Evolutionary conservation across 2,113 vertebrate genomes (phyloP), one percentile per base, ranked within the genome.

Genomic region (Castor canadensis): DNA sequence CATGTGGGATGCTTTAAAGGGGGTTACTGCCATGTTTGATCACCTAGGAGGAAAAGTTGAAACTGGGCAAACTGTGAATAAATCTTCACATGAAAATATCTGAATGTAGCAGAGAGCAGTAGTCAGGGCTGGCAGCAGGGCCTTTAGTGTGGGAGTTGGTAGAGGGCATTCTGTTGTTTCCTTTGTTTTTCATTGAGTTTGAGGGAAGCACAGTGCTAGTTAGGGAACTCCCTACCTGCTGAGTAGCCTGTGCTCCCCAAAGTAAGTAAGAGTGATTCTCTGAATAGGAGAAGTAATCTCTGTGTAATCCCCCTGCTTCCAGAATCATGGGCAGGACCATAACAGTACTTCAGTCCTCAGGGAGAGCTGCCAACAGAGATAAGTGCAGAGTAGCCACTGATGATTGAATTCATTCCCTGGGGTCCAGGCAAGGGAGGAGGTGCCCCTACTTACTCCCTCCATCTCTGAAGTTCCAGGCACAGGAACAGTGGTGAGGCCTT

Each of bases 371-470:
- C 8, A 30, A 19, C 0, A 12, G 40, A 19, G n/a, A 30, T 58
- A 49, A n/a, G 24, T 0, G 30, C 13, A 26, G 3, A 12, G 32
- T 16, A n/a, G 9, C 3, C n/a, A n/a, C n/a, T n/a, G 1, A 38
- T n/a, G 52, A 30, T 24, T 5, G 40, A 72, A 56, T 40, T 75
- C 45, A 32, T 76, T 81, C 38, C 49, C 62, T 0, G 7, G 40
- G 43, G n/a, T 38, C 43, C 38, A 54, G 45, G 28, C 8, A 12
- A 38, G 73, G 32, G 28, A 17, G 16, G 40, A 16, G 24, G 13
- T 22, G 82, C 5, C 6, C 58, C 6, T 0, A 1, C 45, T 35
- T 62, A 28, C 10, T 16, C 24, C 8, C 16, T 66, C 24, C 7
- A 52, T 67, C 81, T 35, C 45, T 43, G 60, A 26, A 7, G 4